Evolutionary conservation across 2,797 vertebrate genomes (phyloP).

Genomic region (Bryconaethiops microstoma): DNA sequence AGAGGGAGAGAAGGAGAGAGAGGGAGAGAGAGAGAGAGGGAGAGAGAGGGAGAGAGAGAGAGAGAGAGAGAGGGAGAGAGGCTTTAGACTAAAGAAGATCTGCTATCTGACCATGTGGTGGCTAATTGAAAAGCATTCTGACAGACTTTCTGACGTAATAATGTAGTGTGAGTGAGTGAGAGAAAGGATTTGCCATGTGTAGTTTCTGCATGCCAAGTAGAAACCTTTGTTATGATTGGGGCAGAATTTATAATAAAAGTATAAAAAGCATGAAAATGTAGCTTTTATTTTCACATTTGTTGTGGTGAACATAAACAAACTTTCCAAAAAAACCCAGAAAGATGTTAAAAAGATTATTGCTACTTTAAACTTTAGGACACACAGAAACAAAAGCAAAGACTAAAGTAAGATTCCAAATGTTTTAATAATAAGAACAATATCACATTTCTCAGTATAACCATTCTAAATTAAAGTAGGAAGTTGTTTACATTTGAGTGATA

Average conservation of each 20-base stretch:
- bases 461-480: constrained; percentile 18
- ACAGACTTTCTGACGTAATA: background rate
- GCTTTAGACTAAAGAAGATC: background rate
- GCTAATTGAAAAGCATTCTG: background rate
- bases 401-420: constrained; percentile 56
- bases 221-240: background rate
- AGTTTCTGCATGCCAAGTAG: background rate
- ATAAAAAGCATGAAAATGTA: background rate
- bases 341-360: background rate
- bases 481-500: constrained; percentile 26
- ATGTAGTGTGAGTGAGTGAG: background rate
- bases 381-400: constrained; percentile 23
- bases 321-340: background rate
- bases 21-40: constrained; percentile 41
- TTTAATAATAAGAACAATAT: constrained; percentile 73
- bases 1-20: constrained; percentile 41
- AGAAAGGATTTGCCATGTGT: constrained; percentile 3
- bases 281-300: background rate
- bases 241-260: background rate
- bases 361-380: too few relatives aligned
- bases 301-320: background rate
- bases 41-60: constrained; percentile 44
- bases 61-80: constrained; percentile 38
- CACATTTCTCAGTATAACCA: constrained; percentile 68
- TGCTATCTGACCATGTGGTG: background rate